Evolutionary conservation across 2,113 vertebrate genomes (phyloP), one percentile per base, ranked within the genome.

Genomic region (Neogobius melanostomus): DNA sequence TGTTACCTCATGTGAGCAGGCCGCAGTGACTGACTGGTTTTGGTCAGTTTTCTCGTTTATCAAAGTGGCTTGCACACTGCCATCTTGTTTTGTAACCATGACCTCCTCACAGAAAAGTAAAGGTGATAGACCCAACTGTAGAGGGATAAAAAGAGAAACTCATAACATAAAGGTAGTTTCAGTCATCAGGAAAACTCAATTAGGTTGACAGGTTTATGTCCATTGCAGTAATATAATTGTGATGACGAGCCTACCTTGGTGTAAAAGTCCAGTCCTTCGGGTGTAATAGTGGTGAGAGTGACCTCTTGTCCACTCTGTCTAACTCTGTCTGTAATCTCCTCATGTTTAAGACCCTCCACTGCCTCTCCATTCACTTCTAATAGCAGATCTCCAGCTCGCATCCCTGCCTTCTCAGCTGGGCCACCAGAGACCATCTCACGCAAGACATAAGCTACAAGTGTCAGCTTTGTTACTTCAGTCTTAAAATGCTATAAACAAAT

Each of bases 301-400:
- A 97, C 84, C 45, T 82, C 68, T 6, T 90, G 74, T 7, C 93
- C 90, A 1, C 70, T 92, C 1, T 90, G 88, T 11, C 90, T 92
- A 86, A 99, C 95, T 90, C 84, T 89, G 66, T 69, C 88, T 83
- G 97, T 96, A 0, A 93, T 92, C 71, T 95, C 90, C 7, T 94
- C 88, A 4, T 98, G 98, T 64, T 82, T 84, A 59, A 95, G 87
- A 1, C 88, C 89, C 63, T 95, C 94, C 59, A 95, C 89, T 0
- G 87, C 92, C 69, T 98, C 94, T 0, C 93, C 94, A 1, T 97
- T 98, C 72, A 99, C 95, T 0, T 95, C 96, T 84, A 98, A 82
- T 68, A 98, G 91, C 7, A 94, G 85, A 56, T 98, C 96, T 36
- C 98, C 96, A 10, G 94, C 93, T 79, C 51, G 90, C 93, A 99